Base-by-base conservation (phyloP, 2,797 vertebrate species). In the Diplodus puntazzo region DNA sequence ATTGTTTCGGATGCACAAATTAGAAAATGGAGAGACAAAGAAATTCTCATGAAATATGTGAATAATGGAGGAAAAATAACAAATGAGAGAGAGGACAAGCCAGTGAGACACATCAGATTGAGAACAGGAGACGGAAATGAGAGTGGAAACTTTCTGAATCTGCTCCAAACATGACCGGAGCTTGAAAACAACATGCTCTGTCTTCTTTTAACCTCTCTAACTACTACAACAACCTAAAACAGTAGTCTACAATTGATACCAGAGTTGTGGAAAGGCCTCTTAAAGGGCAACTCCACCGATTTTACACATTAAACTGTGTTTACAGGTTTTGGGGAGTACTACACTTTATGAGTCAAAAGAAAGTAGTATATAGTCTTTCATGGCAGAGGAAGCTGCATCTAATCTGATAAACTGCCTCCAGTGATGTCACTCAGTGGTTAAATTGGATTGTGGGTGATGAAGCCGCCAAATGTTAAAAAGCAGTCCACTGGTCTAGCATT, bases 81-180 rank as follows among this genome's bases (percentile, higher is more conserved):
- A 77, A 60, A 58, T 65, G 12, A 73, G 62, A 61, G 30, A 14
- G n/a, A n/a, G 11, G 1, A 42, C 43, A 73, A 71, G 20, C 9
- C 45, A 65, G 50, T 27, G 46, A 77, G 34, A 18, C 10, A 20
- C 8, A 18, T 10, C 46, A 53, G 20, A 48, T 1, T 27, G 25
- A 52, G 49, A 60, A 23, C n/a, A 69, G 5, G 49, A 69, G 12
- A 18, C 18, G 16, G 21, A 59, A 75, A 68, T 70, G n/a, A 80
- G 18, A 66, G 10, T 55, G 11, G 62, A 62, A 73, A 30, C 8
- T 13, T 43, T 70, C 42, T 12, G 4, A 54, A 25, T 34, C 18
- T 34, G 27, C 49, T 16, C 25, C 8, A 9, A 49, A 55, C n/a
- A 27, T 54, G 43, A 62, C 11, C 27, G n/a, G 1, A 46, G 3